Evolutionary conservation across 1,140 invertebrate genomes (phyloP).

Genomic region (Lepidurus apus): DNA sequence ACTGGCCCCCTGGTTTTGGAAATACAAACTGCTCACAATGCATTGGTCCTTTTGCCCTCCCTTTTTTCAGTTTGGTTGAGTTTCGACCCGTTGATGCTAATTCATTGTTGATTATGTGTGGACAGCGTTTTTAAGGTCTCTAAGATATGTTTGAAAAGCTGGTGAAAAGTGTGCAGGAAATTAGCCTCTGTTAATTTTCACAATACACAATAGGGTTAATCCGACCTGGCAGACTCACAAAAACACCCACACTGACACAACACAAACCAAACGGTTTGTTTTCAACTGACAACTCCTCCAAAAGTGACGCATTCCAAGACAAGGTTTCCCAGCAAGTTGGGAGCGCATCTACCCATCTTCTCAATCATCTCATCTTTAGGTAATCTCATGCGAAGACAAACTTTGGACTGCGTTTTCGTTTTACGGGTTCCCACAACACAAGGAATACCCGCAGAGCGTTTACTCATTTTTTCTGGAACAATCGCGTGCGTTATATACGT

Average conservation of each 20-base stretch:
- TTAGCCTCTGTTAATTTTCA: conserved; percentile 12
- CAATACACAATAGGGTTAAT: background rate
- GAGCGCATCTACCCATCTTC: too few species aligned
- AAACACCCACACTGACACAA: background rate
- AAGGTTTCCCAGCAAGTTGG: too few species aligned
- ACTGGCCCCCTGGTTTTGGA: too few species aligned
- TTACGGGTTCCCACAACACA: background rate
- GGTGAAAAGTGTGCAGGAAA: background rate
- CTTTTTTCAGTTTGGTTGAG: too few species aligned
- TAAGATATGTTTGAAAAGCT: background rate
- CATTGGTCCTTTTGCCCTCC: too few species aligned
- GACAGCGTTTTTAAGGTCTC: too few species aligned
- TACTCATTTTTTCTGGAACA: background rate
- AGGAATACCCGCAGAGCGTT: background rate
- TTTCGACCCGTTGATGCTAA: too few species aligned
- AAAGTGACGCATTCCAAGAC: too few species aligned
- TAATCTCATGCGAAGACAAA: background rate
- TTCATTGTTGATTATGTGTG: too few species aligned
- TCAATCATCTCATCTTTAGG: too few species aligned
- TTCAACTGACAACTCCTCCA: background rate
- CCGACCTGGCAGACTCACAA: background rate
- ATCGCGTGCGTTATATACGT: background rate
- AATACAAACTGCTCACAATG: too few species aligned
- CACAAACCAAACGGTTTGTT: conserved; percentile 4
- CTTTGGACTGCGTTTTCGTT: background rate